Evolutionary conservation across 2,888 invertebrate genomes (phyloP), one percentile per base, ranked within the genome.

Genomic region (Prionchulus punctatus): DNA sequence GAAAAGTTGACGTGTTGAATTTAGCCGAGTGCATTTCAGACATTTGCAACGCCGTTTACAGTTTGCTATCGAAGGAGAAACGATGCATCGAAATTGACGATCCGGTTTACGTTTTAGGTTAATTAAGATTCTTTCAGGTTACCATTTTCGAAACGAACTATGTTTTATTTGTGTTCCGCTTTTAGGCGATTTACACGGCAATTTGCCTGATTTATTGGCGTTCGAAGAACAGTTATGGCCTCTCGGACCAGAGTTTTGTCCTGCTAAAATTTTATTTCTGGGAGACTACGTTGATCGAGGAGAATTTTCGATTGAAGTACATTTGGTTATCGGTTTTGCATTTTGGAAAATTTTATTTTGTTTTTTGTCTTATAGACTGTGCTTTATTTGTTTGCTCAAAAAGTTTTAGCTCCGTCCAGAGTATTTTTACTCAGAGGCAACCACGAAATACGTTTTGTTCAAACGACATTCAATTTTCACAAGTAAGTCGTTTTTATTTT

Each of bases 271-370:
- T 57, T 73, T 85, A 4, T 84, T 84, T 70, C 77, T 85, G 0
- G 85, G 85, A 0, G 85, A 85, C 72, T 85, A 80, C 70, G 84
- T 85, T 26, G 85, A 85, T 71, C 75, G 84, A 59, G 85, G 85
- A 1, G 73, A 77, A 30, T 30, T 36, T 43, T 26, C 28, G 2
- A 7, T 56, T 2, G 56, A 56, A 43, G 56, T 56, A 2, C 21
- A 23, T 50, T 27, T 27, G 7, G 7, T 12, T 4, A 7, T 4
- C 3, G 4, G 27, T 36, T 36, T 36, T 36, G 7, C 36, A 12
- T 36, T 36, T 36, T 36, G 36, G 36, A 12, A 12, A 18, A 36
- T 36, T 36, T 36, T 47, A 4, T 23, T 18, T 23, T 7, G 21
- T 23, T 21, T 21, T 56, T 18, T 4, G 30, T 28, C 23, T 61